Conservation (phyloP, 37 sponge, comb jelly and placozoan genomes). For the Chondrosia reniformis region DNA sequence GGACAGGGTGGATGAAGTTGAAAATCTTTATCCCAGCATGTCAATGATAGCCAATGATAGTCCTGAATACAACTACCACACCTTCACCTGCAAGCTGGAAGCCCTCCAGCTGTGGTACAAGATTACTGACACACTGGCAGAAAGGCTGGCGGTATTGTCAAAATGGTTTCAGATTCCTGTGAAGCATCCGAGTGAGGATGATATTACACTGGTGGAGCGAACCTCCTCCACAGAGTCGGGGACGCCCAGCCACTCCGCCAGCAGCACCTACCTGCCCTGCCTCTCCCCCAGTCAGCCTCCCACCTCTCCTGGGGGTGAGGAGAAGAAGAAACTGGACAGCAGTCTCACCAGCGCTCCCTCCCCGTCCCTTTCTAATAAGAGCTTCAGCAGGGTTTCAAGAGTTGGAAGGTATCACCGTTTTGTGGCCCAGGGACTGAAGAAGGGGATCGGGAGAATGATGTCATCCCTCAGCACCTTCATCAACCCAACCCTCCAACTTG, state of each 20-base stretch:
- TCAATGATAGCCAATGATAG: slow-evolving; percentile 38
- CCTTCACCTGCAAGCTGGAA: slow-evolving; percentile 35
- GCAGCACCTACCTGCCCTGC: background rate
- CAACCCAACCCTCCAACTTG: slow-evolving; percentile 14
- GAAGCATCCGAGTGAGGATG: background rate
- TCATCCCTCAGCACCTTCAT: slow-evolving; percentile 22
- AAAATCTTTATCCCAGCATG: slow-evolving; percentile 27
- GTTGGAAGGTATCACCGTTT: slow-evolving; percentile 38
- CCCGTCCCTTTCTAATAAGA: background rate
- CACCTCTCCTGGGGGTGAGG: slow-evolving; percentile 7
- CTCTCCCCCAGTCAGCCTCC: slow-evolving; percentile 7
- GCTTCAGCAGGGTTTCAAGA: background rate
- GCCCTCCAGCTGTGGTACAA: slow-evolving; percentile 63
- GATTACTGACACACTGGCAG: slow-evolving; percentile 37
- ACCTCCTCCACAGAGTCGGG: background rate
- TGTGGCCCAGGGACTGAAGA: slow-evolving; percentile 58
- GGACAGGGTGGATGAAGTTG: slow-evolving; percentile 36
- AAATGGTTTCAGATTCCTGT: slow-evolving; percentile 36
- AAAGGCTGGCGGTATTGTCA: slow-evolving; percentile 32
- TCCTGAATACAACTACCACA: slow-evolving; percentile 22
- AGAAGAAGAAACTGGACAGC: background rate
- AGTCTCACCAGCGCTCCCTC: background rate
- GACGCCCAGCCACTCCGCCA: background rate
- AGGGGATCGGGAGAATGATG: slow-evolving; percentile 41
- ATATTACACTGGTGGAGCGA: background rate